Evolutionary conservation across 1,140 invertebrate genomes (phyloP), one percentile per base, ranked within the genome.

Genomic region (Telenomus remus): DNA sequence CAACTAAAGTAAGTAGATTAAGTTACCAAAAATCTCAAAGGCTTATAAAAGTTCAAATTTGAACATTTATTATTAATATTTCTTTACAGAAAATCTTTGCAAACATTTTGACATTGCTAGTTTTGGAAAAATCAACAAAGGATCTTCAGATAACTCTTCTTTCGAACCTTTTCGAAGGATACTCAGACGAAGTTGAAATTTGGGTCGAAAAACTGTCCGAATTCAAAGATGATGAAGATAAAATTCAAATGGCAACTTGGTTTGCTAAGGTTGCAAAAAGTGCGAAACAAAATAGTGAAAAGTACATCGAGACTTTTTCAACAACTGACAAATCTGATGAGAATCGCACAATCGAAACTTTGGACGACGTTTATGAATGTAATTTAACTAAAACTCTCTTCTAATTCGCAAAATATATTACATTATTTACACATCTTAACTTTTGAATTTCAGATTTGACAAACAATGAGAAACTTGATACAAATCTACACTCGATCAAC

Each of bases 181-280:
- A 88, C 76, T 84, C 85, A 46, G 86, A 91, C 59, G 92, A 94
- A 82, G 89, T 93, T 34, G 89, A 92, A 80, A 87, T 94, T 56
- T 91, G 93, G 89, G 83, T 94, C 10, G 90, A 93, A 76, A 87
- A 89, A 1, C 82, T 90, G 27, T 78, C 74, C 5, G 42, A 76
- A 46, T 60, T 88, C 15, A 57, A 84, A 60, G 55, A 61, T 56
- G 49, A 81, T n/a, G 73, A 88, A 15, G 72, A 86, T 14, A 85
- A 71, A 60, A 44, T 69, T 0, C 64, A 81, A 65, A 11, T 84
- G 27, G 70, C 76, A n/a, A 37, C 63, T 11, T 86, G 83, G 84
- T 82, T 89, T 55, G 60, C 80, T 27, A 82, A 82, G 50, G 59
- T 79, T 10, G 13, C 86, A 10, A 81, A 84, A 76, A 71, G 54